A percentile compares a stretch with the other conserved stretches of the same genome.
Evolutionary conservation across 2,113 vertebrate species (phyloP).

Genomic region (Xyrauchen texanus): DNA sequence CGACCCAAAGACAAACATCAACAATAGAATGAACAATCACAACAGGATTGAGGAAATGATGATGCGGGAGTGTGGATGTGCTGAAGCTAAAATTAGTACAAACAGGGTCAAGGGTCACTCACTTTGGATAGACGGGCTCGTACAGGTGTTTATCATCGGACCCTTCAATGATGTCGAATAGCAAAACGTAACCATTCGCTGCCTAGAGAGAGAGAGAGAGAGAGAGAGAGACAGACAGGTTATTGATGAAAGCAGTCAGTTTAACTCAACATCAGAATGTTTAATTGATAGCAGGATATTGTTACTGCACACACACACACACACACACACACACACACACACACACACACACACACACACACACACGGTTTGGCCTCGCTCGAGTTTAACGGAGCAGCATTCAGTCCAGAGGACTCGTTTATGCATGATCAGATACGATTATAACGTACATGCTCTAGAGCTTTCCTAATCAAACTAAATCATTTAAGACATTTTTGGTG

Average conservation of each 20-base stretch:
- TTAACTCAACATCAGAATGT: background rate
- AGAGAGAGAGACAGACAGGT: slow-evolving; percentile 50
- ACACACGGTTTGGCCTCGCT: no score
- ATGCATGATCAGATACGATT: no score
- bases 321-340: background rate
- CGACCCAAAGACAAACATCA: background rate
- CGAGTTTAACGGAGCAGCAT: no score
- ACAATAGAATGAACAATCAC: background rate
- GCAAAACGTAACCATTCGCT: slow-evolving; percentile 91
- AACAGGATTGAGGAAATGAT: background rate
- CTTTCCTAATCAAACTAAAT: no score
- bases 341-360: background rate
- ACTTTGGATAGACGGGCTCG: slow-evolving; percentile 94
- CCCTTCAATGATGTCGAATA: slow-evolving; percentile 87
- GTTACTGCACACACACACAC: background rate
- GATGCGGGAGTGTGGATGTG: background rate
- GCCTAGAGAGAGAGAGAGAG: slow-evolving; percentile 78
- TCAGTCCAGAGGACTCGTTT: no score
- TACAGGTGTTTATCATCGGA: slow-evolving; percentile 91
- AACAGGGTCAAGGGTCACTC: slow-evolving; percentile 65
- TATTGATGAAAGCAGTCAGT: slow-evolving; percentile 26
- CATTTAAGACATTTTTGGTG: no score
- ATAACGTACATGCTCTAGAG: no score
- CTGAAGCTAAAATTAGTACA: background rate
- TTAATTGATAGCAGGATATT: background rate